Percentiles rank a stretch among this genome's conserved stretches.
Conservation (phyloP, 2,888 invertebrate genomes). For the Eucera pruinosa region DNA sequence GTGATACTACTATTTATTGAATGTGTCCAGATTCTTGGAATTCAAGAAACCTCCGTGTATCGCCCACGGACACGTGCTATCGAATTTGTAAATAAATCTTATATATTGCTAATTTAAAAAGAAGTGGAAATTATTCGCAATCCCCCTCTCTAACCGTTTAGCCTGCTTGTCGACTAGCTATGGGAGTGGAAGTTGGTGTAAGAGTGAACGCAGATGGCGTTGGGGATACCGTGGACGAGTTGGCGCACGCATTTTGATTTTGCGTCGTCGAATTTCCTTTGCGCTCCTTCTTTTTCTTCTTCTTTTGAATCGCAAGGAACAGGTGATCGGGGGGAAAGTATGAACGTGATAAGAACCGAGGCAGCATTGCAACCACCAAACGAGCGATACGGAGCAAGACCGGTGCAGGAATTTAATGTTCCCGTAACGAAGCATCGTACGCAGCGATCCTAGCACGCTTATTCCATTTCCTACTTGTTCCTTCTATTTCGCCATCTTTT, state of each 20-base stretch:
- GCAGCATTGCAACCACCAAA: constrained; percentile 38
- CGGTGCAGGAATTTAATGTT: constrained; percentile 28
- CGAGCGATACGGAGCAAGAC: constrained; percentile 50
- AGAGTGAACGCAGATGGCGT: too few species aligned
- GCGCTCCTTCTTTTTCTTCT: too few species aligned
- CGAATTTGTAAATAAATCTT: constrained; percentile 80
- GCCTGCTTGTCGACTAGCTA: too few species aligned
- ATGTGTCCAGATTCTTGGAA: constrained; percentile 71
- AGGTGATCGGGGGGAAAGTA: too few species aligned
- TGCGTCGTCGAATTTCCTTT: too few species aligned
- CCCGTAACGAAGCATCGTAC: constrained; percentile 11
- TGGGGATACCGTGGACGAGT: too few species aligned
- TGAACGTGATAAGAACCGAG: constrained; percentile 28
- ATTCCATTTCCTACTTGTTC: background rate
- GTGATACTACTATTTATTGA: constrained; percentile 81
- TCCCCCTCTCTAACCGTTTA: too few species aligned
- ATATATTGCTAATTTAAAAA: constrained; percentile 68
- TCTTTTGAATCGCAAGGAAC: too few species aligned
- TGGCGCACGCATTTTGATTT: too few species aligned
- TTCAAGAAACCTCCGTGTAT: constrained; percentile 53
- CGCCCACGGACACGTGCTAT: constrained; percentile 63
- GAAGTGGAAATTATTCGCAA: background rate
- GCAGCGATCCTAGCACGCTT: background rate
- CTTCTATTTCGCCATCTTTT: too few species aligned
- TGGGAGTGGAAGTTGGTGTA: too few species aligned